Percentiles rank a stretch among this genome's conserved stretches.
phyloP scores from a whole-genome alignment of 2,888 invertebrate species.

The Hymenopus coronatus region DNA sequence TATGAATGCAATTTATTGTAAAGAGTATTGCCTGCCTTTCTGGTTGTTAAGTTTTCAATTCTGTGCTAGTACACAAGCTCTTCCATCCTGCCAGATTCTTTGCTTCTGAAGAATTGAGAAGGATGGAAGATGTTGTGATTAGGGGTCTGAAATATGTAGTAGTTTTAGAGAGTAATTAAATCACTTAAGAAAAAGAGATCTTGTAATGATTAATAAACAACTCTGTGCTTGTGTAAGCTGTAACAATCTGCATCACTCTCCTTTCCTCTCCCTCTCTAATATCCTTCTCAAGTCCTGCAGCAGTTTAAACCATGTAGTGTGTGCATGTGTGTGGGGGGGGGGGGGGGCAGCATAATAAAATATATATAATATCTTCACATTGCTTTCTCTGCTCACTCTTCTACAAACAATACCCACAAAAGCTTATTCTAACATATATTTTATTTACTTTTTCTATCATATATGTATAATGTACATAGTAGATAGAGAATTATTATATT shows the following conservation, averaged over 20 bases:
- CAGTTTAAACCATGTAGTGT: no score
- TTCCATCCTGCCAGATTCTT: neutral
- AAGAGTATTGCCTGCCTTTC: constrained; percentile 26
- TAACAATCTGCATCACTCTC: neutral
- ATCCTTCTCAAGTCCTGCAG: no score
- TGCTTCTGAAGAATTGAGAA: neutral
- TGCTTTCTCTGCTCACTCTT: no score
- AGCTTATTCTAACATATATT: no score
- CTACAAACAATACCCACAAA: no score
- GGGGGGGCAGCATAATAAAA: no score
- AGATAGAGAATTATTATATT: no score
- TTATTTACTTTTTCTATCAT: no score
- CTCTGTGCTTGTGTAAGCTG: constrained; percentile 9
- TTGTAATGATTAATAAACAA: constrained; percentile 14
- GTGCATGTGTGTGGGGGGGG: no score
- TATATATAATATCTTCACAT: no score
- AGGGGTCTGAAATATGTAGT: constrained; percentile 18
- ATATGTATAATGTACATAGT: no score
- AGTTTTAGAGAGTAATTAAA: constrained; percentile 19
- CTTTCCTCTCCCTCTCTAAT: no score
- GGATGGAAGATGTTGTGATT: constrained; percentile 14
- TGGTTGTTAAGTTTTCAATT: constrained; percentile 27
- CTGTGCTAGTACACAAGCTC: constrained; percentile 20
- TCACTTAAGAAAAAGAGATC: constrained; percentile 6
- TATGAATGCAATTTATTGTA: constrained; percentile 18